Evolutionary conservation across 2,888 invertebrate species (phyloP).

Genomic region (Trachelus iudaicus): DNA sequence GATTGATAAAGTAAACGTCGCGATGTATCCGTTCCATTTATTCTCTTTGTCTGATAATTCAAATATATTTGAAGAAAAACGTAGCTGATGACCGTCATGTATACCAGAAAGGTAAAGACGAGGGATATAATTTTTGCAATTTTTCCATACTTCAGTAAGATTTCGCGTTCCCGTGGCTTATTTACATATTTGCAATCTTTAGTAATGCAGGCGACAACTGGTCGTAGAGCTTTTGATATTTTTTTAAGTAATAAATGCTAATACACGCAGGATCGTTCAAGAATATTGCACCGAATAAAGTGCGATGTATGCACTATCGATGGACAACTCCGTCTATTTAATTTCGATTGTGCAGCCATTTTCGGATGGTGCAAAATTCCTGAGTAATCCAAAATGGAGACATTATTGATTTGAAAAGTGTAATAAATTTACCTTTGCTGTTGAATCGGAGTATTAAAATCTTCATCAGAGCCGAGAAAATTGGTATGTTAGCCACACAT

Average conservation of each 20-base stretch:
- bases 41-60: background rate
- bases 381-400: no score
- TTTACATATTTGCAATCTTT: slow-evolving; percentile 20
- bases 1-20: background rate
- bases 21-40: background rate
- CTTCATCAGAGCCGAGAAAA: slow-evolving; percentile 26
- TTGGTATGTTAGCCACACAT: slow-evolving; percentile 32
- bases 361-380: no score
- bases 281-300: background rate
- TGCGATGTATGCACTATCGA: no score
- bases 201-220: slow-evolving; percentile 15
- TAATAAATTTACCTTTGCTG: slow-evolving; percentile 23
- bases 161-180: slow-evolving; percentile 1
- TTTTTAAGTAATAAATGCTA: no score
- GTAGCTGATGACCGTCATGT: background rate
- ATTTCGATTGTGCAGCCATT: background rate
- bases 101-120: background rate
- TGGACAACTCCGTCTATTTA: background rate
- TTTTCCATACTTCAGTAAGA: slow-evolving; percentile 22
- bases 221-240: slow-evolving; percentile 12
- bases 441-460: slow-evolving; percentile 19
- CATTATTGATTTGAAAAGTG: background rate
- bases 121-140: slow-evolving; percentile 12
- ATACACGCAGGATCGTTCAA: no score
- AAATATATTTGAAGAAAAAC: background rate